These are phyloP conservation scores for Tautogolabrus adspersus DNA, from an alignment of 2,113 vertebrate genomes.

Conservation along the genomic window DNA sequence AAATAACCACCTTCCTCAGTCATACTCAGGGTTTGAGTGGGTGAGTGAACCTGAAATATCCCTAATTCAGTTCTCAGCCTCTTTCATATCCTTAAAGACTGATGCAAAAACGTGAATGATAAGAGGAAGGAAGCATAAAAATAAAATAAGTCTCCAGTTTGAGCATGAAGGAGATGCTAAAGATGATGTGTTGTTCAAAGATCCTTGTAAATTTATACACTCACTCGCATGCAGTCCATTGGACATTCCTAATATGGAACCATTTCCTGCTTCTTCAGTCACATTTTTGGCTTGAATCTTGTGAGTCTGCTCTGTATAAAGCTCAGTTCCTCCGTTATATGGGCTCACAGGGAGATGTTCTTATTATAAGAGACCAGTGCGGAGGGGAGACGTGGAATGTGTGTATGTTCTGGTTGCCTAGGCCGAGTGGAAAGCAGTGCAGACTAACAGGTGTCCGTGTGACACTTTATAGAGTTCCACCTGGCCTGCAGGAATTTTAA, in stretches of 20 bases:
- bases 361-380: not conserved
- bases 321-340: constrained; percentile 1
- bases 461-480: constrained; percentile 68
- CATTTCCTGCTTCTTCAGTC: constrained; percentile 22
- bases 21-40: constrained; percentile 5
- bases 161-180: constrained; percentile 4
- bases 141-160: not conserved
- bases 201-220: constrained; percentile 1
- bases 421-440: constrained; percentile 59
- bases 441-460: constrained; percentile 41
- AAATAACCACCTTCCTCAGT: not conserved
- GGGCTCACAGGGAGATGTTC: constrained; percentile 17
- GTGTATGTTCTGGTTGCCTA: constrained; percentile 23
- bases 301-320: constrained; percentile 12
- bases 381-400: constrained; percentile 3
- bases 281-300: constrained; percentile 6
- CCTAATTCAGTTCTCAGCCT: not conserved
- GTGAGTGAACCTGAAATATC: constrained; percentile 23
- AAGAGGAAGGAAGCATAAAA: constrained; percentile 5
- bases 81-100: not conserved
- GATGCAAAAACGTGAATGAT: not conserved
- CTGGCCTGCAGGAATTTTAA: constrained; percentile 76
- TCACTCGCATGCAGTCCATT: not conserved
- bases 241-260: constrained; percentile 26
- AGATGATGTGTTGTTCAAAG: constrained; percentile 8